These are phyloP conservation scores for Montipora capitata DNA, from an alignment of 92 coral and sea anemone genomes.

Conservation along the genomic window DNA sequence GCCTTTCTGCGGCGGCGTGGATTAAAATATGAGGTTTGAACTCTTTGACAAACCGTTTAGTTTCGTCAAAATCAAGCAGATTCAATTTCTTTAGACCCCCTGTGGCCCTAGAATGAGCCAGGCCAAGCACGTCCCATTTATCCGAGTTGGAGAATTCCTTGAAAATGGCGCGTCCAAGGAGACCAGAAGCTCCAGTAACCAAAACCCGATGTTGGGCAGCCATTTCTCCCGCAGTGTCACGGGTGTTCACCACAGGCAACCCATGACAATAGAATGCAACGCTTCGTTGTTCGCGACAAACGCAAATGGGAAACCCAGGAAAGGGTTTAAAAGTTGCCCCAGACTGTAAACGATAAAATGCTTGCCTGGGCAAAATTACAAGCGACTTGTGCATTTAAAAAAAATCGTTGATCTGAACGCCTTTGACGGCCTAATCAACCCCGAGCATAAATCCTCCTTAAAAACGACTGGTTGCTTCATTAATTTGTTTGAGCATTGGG, in stretches of 20 bases:
- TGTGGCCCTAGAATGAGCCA: conserved; percentile 85
- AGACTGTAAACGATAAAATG: no score
- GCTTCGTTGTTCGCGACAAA: background rate
- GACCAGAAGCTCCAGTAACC: conserved; percentile 92
- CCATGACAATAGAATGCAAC: background rate
- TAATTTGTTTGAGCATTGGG: no score
- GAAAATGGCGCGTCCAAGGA: conserved; percentile 90
- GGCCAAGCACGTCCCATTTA: conserved; percentile 83
- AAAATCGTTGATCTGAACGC: no score
- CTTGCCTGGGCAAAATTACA: no score
- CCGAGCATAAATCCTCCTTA: no score
- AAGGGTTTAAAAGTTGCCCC: no score
- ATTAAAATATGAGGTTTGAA: conserved; percentile 87
- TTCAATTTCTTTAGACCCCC: conserved; percentile 80
- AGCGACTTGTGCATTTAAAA: no score
- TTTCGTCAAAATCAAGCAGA: conserved; percentile 87
- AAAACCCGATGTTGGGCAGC: conserved; percentile 76
- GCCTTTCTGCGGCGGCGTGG: conserved; percentile 90
- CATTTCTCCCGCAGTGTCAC: conserved; percentile 61
- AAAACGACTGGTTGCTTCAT: no score
- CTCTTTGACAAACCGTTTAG: conserved; percentile 72
- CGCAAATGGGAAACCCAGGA: no score
- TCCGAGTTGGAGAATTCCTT: conserved; percentile 69
- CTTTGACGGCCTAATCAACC: no score
- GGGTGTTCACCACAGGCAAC: background rate